phyloP scores from a whole-genome alignment of 2,888 invertebrate species.

The Megalurothrips usitatus region DNA sequence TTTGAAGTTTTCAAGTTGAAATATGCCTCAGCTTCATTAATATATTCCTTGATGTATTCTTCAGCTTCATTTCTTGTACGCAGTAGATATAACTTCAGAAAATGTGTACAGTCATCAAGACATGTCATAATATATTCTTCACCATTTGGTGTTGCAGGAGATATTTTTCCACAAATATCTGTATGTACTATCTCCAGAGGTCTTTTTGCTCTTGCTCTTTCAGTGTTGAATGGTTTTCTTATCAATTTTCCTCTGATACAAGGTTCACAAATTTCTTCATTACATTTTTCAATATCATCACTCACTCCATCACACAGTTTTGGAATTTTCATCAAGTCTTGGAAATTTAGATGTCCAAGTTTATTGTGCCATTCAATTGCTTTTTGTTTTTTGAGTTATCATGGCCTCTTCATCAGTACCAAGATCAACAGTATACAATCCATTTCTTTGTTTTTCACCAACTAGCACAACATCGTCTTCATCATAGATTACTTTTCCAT shows the following conservation, averaged over 20 bases:
- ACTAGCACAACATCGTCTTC: slow-evolving; percentile 30
- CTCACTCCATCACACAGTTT: slow-evolving; percentile 28
- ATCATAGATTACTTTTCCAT: slow-evolving; percentile 31
- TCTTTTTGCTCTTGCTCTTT: slow-evolving; percentile 34
- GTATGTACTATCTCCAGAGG: slow-evolving; percentile 37
- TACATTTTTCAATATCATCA: background rate
- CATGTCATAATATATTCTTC: slow-evolving; percentile 36
- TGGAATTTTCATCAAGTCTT: slow-evolving; percentile 29
- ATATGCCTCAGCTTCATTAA: slow-evolving; percentile 38
- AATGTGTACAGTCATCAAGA: slow-evolving; percentile 38
- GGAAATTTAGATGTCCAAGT: slow-evolving; percentile 31
- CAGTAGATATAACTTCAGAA: slow-evolving; percentile 35
- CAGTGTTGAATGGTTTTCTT: slow-evolving; percentile 38
- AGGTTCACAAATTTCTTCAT: slow-evolving; percentile 35
- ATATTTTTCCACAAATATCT: slow-evolving; percentile 36
- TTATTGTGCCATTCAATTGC: slow-evolving; percentile 32
- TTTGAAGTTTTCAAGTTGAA: slow-evolving; percentile 37
- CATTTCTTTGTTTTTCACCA: slow-evolving; percentile 31
- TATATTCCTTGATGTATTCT: slow-evolving; percentile 37
- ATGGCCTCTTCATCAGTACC: slow-evolving; percentile 18
- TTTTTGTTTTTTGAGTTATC: slow-evolving; percentile 18
- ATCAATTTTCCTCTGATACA: slow-evolving; percentile 40
- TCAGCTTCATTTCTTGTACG: slow-evolving; percentile 36
- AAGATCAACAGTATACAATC: slow-evolving; percentile 6
- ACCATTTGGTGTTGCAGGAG: slow-evolving; percentile 34